phyloP scores from a whole-genome alignment of 1,140 invertebrate species.

The Drosophila serrata region DNA sequence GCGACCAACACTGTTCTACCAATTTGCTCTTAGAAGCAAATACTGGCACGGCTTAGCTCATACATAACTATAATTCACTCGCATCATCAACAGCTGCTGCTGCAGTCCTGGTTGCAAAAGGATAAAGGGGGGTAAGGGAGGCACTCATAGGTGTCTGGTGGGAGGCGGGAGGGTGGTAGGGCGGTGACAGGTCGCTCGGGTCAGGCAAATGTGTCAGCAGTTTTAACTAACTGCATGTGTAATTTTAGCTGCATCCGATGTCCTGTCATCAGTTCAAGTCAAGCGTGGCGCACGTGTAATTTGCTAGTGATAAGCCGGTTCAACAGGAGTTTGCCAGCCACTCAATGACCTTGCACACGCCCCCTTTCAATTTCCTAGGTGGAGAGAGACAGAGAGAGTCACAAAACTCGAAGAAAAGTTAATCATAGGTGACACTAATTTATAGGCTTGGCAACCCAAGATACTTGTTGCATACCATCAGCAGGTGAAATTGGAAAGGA shows the following conservation, averaged over 20 bases:
- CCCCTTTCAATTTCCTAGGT: not conserved
- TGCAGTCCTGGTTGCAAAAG: slow-evolving; percentile 3
- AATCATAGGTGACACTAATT: slow-evolving; percentile 66
- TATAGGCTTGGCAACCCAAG: slow-evolving; percentile 43
- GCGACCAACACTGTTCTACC: slow-evolving; percentile 3
- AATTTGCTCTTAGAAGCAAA: slow-evolving; percentile 23
- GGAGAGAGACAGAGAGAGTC: no score
- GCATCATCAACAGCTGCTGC: slow-evolving; percentile 54
- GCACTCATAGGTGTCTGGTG: slow-evolving; percentile 2
- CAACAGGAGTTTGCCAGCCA: slow-evolving; percentile 13
- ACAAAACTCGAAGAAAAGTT: slow-evolving; percentile 31
- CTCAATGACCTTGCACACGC: slow-evolving; percentile 50
- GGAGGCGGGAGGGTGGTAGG: not conserved
- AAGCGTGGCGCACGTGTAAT: slow-evolving; percentile 57
- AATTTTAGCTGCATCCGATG: slow-evolving; percentile 67
- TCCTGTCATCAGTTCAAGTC: slow-evolving; percentile 69
- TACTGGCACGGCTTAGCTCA: slow-evolving; percentile 53
- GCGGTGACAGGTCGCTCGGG: slow-evolving; percentile 10
- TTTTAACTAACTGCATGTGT: slow-evolving; percentile 57
- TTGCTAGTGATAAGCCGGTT: slow-evolving; percentile 54
- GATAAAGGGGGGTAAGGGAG: not conserved
- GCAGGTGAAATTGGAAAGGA: slow-evolving; percentile 44
- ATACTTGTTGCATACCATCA: slow-evolving; percentile 70
- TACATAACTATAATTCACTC: slow-evolving; percentile 71
- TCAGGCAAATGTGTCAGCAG: slow-evolving; percentile 62